phyloP scores from a whole-genome alignment of 2,797 vertebrate species.

The Spatula clypeata region DNA sequence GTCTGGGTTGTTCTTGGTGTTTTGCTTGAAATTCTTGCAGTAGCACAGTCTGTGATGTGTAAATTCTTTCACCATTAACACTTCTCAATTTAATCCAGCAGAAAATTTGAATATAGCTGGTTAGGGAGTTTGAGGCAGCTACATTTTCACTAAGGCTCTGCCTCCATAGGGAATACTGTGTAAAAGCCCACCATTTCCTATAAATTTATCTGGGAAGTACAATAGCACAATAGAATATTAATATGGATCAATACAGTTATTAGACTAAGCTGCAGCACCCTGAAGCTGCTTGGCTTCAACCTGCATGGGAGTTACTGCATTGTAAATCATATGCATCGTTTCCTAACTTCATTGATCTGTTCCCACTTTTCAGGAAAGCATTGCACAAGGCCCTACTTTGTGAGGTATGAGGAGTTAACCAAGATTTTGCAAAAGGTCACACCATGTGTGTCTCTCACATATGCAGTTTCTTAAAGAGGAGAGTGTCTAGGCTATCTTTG shows the following conservation, averaged over 20 bases:
- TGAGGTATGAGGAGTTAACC: not conserved
- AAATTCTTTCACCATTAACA: not conserved
- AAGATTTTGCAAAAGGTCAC: not conserved
- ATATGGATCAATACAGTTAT: not conserved
- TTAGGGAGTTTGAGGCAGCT: not conserved
- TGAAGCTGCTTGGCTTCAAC: not conserved
- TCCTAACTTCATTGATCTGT: not conserved
- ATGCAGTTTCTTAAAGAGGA: not conserved
- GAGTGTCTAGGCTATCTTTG: not conserved
- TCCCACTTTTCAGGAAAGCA: not conserved
- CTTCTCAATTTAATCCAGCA: not conserved
- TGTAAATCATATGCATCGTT: not conserved
- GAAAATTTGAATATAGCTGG: not conserved
- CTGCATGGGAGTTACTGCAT: accelerated
- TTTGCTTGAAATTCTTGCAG: not conserved
- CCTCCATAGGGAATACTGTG: not conserved
- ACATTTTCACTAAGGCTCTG: not conserved
- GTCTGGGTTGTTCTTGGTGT: not conserved
- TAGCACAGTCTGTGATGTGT: not conserved
- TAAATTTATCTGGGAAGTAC: not conserved
- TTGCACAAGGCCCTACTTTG: not conserved
- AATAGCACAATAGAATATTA: not conserved
- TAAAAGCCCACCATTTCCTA: not conserved
- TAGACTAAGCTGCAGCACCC: not conserved
- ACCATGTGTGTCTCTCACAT: not conserved